Percentiles rank a stretch among this genome's conserved stretches.
These are phyloP conservation scores for Hippocampus kuda DNA, from an alignment of 2,797 vertebrate species.

Conservation along the genomic window DNA sequence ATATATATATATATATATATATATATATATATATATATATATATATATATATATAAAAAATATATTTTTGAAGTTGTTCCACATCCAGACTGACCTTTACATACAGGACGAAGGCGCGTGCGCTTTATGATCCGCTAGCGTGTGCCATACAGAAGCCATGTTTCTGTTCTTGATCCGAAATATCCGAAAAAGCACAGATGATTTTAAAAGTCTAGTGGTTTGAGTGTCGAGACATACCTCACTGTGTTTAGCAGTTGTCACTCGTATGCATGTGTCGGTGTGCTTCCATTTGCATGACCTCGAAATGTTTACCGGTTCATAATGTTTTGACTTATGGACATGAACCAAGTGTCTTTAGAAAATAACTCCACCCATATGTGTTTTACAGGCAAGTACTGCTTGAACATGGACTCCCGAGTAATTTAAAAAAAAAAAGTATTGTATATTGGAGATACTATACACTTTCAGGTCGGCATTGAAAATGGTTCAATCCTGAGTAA, in stretches of 20 bases:
- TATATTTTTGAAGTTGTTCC: not conserved
- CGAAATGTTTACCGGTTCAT: constrained; percentile 3
- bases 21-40: no score
- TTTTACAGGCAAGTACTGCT: not conserved
- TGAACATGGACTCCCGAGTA: not conserved
- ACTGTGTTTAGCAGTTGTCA: constrained; percentile 2
- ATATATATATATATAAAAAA: not conserved
- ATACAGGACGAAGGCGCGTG: constrained; percentile 8
- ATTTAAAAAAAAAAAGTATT: not conserved
- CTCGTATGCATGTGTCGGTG: constrained; percentile 1
- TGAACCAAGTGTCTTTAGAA: constrained; percentile 4
- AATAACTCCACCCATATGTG: not conserved
- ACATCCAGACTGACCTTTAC: not conserved
- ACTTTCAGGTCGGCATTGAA: not conserved
- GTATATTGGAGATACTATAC: not conserved
- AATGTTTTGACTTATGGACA: not conserved
- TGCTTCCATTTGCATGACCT: constrained; percentile 6
- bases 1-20: no score
- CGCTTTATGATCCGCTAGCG: constrained; percentile 15
- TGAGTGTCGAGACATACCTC: not conserved
- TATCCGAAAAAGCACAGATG: not conserved
- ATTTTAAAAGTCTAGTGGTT: not conserved
- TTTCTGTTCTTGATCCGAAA: constrained; percentile 3
- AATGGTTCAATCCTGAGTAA: not conserved
- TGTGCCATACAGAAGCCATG: constrained; percentile 3